Conservation (phyloP, 2,888 invertebrate species). For the Pyrochroa serraticornis region DNA sequence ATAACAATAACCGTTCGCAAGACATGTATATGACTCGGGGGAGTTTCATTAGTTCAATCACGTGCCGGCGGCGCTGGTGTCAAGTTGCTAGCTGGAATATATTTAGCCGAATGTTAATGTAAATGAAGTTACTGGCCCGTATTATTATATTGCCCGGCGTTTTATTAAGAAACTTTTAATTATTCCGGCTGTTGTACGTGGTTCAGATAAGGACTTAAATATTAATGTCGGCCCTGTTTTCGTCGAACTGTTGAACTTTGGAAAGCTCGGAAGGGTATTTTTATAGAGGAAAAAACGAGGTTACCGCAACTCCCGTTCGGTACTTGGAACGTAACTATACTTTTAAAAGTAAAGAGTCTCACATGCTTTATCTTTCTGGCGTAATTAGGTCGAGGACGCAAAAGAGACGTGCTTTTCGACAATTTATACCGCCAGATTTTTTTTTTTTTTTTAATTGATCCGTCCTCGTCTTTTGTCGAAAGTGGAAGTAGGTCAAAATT, state of each 20-base stretch:
- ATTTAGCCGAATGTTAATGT: constrained; percentile 37
- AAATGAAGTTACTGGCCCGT: constrained; percentile 36
- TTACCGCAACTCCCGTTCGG: background rate
- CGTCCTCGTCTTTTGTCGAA: background rate
- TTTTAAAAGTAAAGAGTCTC: constrained; percentile 2
- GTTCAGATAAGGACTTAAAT: constrained; percentile 27
- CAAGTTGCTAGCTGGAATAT: constrained; percentile 33
- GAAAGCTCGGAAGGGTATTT: too few relatives aligned
- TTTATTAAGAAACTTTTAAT: constrained; percentile 38
- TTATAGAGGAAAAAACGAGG: background rate
- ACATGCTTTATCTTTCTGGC: constrained; percentile 37
- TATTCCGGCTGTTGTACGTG: constrained; percentile 33
- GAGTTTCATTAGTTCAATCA: constrained; percentile 56
- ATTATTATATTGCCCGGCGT: constrained; percentile 33
- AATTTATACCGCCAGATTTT: background rate
- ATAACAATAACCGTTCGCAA: constrained; percentile 56
- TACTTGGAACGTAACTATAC: background rate
- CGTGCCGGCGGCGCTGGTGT: constrained; percentile 41
- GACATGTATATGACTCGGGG: constrained; percentile 52
- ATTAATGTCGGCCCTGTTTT: constrained; percentile 4
- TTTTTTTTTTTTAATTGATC: background rate
- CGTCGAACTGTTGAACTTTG: constrained; percentile 7
- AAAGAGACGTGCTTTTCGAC: constrained; percentile 32
- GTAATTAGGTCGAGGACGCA: constrained; percentile 36
- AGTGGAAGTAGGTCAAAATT: background rate